Percentiles rank a stretch among this genome's conserved stretches.
Conservation (phyloP, 2,888 invertebrate genomes). For the Pristionchus japonicus region DNA sequence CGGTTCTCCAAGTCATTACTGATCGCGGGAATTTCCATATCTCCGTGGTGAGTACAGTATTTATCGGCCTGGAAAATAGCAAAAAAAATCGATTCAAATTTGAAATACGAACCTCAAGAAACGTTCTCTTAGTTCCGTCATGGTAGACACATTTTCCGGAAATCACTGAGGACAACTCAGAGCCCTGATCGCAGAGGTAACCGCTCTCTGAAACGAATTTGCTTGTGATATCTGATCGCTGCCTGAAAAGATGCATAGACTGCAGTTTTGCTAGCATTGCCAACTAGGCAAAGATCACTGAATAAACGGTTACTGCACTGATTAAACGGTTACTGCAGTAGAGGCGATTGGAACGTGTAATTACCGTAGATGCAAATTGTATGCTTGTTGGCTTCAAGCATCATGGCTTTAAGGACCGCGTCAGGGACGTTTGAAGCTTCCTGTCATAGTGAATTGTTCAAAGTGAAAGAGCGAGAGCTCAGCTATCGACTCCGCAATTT, state of each 20-base stretch:
- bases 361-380: not conserved
- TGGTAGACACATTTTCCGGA: not conserved
- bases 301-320: no score
- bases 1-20: not conserved
- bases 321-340: not conserved
- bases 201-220: not conserved
- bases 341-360: no score
- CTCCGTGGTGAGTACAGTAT: no score
- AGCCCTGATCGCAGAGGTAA: not conserved
- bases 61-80: no score
- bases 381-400: not conserved
- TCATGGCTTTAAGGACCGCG: not conserved
- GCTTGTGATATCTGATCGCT: no score
- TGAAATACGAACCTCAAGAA: not conserved
- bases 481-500: no score
- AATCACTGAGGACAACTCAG: not conserved
- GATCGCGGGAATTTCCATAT: not conserved
- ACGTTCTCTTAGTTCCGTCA: not conserved
- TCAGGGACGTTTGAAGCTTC: not conserved
- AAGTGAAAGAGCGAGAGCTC: no score
- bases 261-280: no score
- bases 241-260: no score
- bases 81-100: no score
- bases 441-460: no score
- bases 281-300: no score